phyloP scores from a whole-genome alignment of 2,888 invertebrate species.

The Sipunculus nudus region DNA sequence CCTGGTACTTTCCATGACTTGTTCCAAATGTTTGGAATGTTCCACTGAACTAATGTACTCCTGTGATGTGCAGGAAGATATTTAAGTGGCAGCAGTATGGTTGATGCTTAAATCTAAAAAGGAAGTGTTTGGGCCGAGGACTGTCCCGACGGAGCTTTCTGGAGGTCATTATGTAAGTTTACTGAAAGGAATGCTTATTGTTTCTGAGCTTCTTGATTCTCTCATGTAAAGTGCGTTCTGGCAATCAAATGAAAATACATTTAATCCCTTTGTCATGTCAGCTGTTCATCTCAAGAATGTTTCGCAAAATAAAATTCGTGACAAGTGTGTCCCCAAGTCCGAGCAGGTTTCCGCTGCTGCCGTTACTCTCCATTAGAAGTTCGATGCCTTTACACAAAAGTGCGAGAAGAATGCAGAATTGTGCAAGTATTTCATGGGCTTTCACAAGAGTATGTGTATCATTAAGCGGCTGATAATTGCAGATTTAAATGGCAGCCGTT shows the following conservation, averaged over 20 bases:
- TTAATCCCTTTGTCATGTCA: background rate
- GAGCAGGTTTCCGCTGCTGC: background rate
- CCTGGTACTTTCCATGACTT: background rate
- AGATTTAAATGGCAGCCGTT: background rate
- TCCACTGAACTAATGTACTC: constrained; percentile 1
- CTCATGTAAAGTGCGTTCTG: too few species aligned
- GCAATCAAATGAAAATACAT: too few species aligned
- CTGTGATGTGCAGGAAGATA: constrained; percentile 1
- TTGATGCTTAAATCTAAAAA: background rate
- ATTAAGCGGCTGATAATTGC: background rate
- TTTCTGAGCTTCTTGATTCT: too few species aligned
- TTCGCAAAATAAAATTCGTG: background rate
- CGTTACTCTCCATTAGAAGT: background rate
- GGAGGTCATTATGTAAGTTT: constrained; percentile 1
- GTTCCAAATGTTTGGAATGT: background rate
- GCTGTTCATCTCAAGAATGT: background rate
- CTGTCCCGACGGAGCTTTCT: background rate
- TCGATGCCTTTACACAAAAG: background rate
- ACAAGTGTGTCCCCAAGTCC: background rate
- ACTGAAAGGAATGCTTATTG: too few species aligned
- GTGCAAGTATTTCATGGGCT: background rate
- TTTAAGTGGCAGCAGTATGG: background rate
- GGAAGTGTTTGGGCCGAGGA: background rate
- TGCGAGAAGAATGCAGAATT: background rate
- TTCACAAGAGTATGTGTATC: background rate